Evolutionary conservation across 92 coral and sea anemone genomes (phyloP), one percentile per base, ranked within the genome.

Genomic region (Porites cylindrica): DNA sequence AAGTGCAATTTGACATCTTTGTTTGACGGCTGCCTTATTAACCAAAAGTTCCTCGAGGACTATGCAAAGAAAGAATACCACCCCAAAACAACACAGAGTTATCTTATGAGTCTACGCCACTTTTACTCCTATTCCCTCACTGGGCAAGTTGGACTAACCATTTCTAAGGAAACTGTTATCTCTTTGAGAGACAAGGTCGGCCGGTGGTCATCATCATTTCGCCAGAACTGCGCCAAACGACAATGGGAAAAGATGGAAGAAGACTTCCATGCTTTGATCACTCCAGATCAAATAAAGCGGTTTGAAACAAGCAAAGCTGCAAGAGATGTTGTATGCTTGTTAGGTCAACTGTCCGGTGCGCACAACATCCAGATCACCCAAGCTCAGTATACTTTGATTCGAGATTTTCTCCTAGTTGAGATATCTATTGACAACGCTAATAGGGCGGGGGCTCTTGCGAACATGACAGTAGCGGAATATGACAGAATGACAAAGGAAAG

Each of bases 221-320:
- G 69, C 73, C 73, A 83, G 8, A 62, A 75, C 56, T 64, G 90
- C 52, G 11, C 85, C 3, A 89, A 88, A 50, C 75, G 87, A 29
- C 78, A 88, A 21, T 90, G 93, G 95, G 84, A 90, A 64, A 92
- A 92, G 63, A 86, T 92, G 88, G 91, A 87, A 65, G 89, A 89
- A 52, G 93, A 90, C 70, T 19, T 73, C 14, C 24, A 29, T 18
- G 51, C 82, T 21, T 38, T 86, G 21, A 83, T 90, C 51, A 60
- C 89, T 14, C 91, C 70, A n/a, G 82, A 80, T 17, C 67, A 79
- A 52, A 87, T 90, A 53, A 43, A 29, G 6, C 63, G 72, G 17
- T 90, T 92, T 72, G 90, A 90, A 67, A 77, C 51, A 29, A 86
- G 93, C 74, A 66, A 78, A 72, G 94, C 89, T n/a, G 86, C 93